A percentile compares a stretch with the other conserved stretches of the same genome.
Conservation (phyloP, 2,113 vertebrate species). For the Elephas maximus region DNA sequence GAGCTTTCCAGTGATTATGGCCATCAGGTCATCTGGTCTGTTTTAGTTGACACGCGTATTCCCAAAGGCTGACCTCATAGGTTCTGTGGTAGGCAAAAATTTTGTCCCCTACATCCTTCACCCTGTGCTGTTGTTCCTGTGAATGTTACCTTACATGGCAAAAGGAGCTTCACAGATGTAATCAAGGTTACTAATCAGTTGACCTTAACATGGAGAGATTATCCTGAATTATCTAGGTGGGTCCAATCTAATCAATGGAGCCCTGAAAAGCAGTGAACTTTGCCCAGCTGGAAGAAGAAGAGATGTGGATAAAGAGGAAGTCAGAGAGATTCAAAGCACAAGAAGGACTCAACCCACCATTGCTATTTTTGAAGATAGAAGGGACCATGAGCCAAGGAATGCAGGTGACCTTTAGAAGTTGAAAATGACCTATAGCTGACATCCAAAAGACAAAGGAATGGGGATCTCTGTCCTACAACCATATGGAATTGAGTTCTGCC, state of each 20-base stretch:
- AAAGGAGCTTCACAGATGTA: neutral
- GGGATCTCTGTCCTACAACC: neutral
- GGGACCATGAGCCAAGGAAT: neutral
- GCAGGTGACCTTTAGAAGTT: neutral
- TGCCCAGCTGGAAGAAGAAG: neutral
- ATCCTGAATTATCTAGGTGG: neutral
- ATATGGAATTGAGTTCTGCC: neutral
- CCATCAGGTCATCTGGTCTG: neutral
- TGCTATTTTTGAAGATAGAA: neutral
- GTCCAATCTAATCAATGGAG: neutral
- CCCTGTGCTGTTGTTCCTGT: neutral
- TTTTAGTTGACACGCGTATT: neutral
- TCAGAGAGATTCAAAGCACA: neutral
- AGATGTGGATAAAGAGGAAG: neutral
- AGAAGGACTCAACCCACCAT: neutral
- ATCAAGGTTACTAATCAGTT: neutral
- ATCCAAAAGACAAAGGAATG: neutral
- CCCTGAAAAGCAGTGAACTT: neutral
- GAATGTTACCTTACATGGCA: neutral
- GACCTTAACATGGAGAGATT: constrained; percentile 19
- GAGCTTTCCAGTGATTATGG: neutral
- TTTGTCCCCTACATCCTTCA: rapidly evolving
- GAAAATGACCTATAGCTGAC: neutral
- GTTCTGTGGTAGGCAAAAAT: neutral
- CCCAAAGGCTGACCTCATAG: neutral